Evolutionary conservation across 2,888 invertebrate genomes (phyloP).

Genomic region (Machimus rusticus): DNA sequence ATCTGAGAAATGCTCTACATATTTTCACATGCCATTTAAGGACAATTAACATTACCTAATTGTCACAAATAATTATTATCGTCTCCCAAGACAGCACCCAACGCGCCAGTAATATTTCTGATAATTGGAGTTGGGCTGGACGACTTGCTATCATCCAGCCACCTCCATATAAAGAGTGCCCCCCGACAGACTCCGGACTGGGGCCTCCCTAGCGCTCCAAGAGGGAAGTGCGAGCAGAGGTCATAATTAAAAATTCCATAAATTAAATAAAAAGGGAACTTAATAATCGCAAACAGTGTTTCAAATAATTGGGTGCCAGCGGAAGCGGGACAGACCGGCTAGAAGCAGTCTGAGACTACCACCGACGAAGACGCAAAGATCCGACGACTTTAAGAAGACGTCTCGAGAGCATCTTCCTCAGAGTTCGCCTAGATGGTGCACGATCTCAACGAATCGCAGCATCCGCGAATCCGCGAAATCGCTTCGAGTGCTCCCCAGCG

Average conservation of each 20-base stretch:
- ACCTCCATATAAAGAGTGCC: background rate
- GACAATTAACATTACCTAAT: conserved; percentile 41
- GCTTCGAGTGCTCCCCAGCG: background rate
- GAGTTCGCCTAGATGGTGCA: background rate
- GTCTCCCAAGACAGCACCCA: background rate
- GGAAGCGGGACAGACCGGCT: background rate
- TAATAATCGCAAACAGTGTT: conserved; percentile 6
- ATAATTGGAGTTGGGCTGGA: background rate
- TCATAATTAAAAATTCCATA: conserved; percentile 32
- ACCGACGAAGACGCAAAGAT: background rate
- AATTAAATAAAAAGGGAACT: conserved; percentile 9
- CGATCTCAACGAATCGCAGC: background rate
- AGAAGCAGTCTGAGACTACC: background rate
- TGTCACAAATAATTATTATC: conserved; percentile 39
- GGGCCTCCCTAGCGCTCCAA: background rate
- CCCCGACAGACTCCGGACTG: background rate
- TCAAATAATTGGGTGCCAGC: background rate
- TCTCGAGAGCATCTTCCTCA: background rate
- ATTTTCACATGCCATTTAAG: conserved; percentile 38
- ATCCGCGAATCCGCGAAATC: background rate
- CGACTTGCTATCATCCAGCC: background rate
- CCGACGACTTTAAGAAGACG: no score
- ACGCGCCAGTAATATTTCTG: background rate
- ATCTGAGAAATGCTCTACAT: background rate
- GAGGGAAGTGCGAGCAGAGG: background rate